Percentiles rank a stretch among this genome's conserved stretches.
Evolutionary conservation across 2,113 vertebrate species (phyloP).

Genomic region (Myxocyprinus asiaticus): DNA sequence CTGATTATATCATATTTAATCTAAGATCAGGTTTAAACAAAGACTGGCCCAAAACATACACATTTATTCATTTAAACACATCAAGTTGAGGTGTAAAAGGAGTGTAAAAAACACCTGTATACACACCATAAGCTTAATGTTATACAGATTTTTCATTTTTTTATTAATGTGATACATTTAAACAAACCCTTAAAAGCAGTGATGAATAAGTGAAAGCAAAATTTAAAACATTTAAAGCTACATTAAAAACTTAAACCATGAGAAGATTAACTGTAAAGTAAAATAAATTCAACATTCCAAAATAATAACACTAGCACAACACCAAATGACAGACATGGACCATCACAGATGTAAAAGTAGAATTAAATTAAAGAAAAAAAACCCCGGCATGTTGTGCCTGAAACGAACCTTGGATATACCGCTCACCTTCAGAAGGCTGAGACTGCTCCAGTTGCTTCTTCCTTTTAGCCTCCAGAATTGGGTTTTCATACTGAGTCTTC

Average conservation of each 20-base stretch:
- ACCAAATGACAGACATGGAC: background rate
- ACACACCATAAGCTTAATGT: too few species aligned
- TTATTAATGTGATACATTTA: too few species aligned
- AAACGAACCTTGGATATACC: constrained; percentile 67
- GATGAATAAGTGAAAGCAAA: too few species aligned
- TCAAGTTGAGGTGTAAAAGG: too few species aligned
- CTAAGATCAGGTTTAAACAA: background rate
- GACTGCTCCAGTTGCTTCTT: constrained; percentile 92
- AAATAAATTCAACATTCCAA: too few species aligned
- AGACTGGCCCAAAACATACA: background rate
- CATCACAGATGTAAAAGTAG: constrained; percentile 41
- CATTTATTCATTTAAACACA: background rate
- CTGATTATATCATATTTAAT: background rate
- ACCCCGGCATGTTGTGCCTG: constrained; percentile 52
- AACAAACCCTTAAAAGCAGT: too few species aligned
- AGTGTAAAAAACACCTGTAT: too few species aligned
- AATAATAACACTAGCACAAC: background rate
- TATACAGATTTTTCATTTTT: too few species aligned
- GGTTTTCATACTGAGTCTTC: constrained; percentile 99
- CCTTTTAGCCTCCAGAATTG: constrained; percentile 93
- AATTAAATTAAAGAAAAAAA: constrained; percentile 66
- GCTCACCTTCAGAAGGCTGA: constrained; percentile 92
- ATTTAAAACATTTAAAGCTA: too few species aligned
- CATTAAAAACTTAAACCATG: too few species aligned
- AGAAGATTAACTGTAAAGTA: too few species aligned